phyloP scores from a whole-genome alignment of 2,113 vertebrate genomes.

The Boulengeromyrus knoepffleri region DNA sequence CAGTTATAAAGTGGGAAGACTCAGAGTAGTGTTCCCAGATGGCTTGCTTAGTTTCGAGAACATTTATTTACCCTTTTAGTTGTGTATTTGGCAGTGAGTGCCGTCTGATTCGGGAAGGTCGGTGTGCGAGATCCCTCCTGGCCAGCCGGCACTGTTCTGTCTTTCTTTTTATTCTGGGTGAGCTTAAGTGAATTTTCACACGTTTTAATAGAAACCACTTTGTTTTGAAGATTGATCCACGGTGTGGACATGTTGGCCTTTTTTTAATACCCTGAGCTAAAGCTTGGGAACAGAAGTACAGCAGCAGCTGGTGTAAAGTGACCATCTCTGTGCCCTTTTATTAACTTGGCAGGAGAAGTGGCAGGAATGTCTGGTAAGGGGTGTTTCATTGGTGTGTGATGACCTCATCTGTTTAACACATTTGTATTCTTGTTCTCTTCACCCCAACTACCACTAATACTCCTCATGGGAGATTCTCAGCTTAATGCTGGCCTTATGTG shows the following conservation, averaged over 20 bases:
- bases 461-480: background rate
- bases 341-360: background rate
- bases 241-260: background rate
- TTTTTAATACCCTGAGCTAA: background rate
- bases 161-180: background rate
- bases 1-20: too few species aligned
- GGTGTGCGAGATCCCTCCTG: background rate
- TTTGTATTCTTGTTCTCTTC: background rate
- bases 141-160: background rate
- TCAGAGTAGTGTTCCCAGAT: background rate
- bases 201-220: background rate
- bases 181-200: background rate
- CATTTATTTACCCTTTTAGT: background rate
- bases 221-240: background rate
- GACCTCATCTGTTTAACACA: background rate
- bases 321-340: background rate
- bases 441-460: background rate
- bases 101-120: background rate
- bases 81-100: background rate
- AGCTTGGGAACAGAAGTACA: background rate
- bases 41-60: background rate
- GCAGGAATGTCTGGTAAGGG: background rate
- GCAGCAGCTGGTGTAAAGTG: background rate
- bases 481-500: background rate
- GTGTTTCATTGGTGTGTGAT: background rate